Percentiles rank a stretch among this genome's conserved stretches.
phyloP scores from a whole-genome alignment of 2,797 vertebrate species.

The Silurus lanzhouensis region DNA sequence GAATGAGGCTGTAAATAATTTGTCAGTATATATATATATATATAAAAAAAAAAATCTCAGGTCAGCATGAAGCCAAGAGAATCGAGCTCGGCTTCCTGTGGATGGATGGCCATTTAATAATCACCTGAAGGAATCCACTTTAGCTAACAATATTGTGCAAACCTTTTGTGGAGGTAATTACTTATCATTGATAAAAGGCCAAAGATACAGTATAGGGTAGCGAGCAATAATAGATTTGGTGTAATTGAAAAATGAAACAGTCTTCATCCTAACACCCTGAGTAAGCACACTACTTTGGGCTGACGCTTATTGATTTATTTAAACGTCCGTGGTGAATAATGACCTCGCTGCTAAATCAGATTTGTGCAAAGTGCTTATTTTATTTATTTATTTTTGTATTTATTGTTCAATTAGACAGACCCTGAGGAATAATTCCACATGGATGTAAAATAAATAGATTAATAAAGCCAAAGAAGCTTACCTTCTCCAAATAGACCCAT shows the following conservation, averaged over 20 bases:
- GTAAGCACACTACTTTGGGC: slow-evolving; percentile 55
- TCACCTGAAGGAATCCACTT: slow-evolving; percentile 1
- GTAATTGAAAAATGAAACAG: slow-evolving; percentile 49
- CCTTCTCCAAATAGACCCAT: slow-evolving; percentile 2
- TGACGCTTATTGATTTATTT: slow-evolving; percentile 59
- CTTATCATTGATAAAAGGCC: slow-evolving; percentile 39
- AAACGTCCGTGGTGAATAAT: slow-evolving; percentile 60
- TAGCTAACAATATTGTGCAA: slow-evolving; percentile 23
- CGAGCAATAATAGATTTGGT: slow-evolving; percentile 41
- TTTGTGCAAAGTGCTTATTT: slow-evolving; percentile 45
- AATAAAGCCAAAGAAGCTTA: slow-evolving; percentile 21
- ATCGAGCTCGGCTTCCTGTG: background rate
- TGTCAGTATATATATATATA: background rate
- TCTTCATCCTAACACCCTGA: slow-evolving; percentile 52
- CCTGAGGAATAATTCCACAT: background rate
- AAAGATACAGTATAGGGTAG: slow-evolving; percentile 38
- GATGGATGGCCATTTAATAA: background rate
- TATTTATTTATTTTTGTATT: slow-evolving; percentile 38
- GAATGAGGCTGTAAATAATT: too few species aligned
- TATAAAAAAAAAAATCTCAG: slow-evolving; percentile 38
- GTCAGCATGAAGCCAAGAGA: slow-evolving; percentile 27
- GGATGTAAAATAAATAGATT: background rate
- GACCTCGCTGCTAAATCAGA: slow-evolving; percentile 45
- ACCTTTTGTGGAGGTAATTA: slow-evolving; percentile 43
- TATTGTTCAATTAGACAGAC: slow-evolving; percentile 36